Evolutionary conservation across 1,140 invertebrate genomes (phyloP).

Genomic region (Geopemphigus sp.): DNA sequence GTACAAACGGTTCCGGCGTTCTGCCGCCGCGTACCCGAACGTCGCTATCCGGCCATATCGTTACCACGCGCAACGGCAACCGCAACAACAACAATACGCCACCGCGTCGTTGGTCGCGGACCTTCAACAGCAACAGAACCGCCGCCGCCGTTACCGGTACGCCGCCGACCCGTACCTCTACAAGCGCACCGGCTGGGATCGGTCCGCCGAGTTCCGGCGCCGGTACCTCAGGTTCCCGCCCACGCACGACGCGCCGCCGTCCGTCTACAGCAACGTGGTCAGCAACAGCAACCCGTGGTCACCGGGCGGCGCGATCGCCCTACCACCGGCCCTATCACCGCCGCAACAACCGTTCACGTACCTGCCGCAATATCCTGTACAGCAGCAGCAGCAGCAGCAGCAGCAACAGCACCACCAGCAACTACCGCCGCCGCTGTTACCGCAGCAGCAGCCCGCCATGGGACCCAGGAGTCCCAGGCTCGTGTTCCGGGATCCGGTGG

Average conservation of each 20-base stretch:
- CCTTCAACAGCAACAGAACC: constrained; percentile 14
- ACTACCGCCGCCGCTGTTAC: too few species aligned
- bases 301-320: constrained; percentile 2
- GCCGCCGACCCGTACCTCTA: constrained; percentile 6
- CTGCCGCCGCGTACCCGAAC: constrained; percentile 17
- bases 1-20: constrained; percentile 28
- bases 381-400: constrained; percentile 2
- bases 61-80: background rate
- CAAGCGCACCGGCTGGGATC: constrained; percentile 44
- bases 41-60: constrained; percentile 28
- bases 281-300: constrained; percentile 13
- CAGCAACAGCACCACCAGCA: constrained; percentile 51
- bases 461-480: constrained; percentile 59
- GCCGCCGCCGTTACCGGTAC: constrained; percentile 36
- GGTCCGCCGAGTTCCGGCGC: constrained; percentile 36
- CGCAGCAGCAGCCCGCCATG: constrained; percentile 56
- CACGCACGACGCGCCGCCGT: background rate
- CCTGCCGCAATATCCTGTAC: background rate
- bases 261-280: constrained; percentile 21
- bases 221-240: constrained; percentile 49
- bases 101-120: background rate
- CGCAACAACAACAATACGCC: too few species aligned
- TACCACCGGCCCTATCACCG: background rate
- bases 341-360: constrained; percentile 8
- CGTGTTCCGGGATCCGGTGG: constrained; percentile 58